Percentiles rank a stretch among this genome's conserved stretches.
Conservation (phyloP, 1,140 invertebrate species). For the Hermatobates lingyangjiaoensis region DNA sequence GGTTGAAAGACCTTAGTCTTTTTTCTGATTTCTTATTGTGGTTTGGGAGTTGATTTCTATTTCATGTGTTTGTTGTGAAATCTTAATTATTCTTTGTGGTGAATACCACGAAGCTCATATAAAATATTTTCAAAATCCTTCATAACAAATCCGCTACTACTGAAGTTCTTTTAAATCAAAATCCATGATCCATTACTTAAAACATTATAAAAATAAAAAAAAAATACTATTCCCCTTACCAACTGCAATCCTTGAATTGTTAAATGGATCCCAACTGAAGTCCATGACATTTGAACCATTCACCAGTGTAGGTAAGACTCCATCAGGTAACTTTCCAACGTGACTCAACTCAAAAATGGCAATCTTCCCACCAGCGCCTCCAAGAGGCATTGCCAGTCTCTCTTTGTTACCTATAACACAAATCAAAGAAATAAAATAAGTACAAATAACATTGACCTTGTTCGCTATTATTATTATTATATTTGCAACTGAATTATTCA, state of each 20-base stretch:
- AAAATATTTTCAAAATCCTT: too few species aligned
- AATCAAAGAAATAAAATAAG: slow-evolving; percentile 4
- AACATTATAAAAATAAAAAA: too few species aligned
- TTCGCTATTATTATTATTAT: neutral
- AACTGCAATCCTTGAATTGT: slow-evolving; percentile 55
- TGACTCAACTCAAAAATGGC: slow-evolving; percentile 68
- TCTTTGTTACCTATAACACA: slow-evolving; percentile 51
- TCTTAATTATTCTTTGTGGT: too few species aligned
- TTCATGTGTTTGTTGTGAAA: too few species aligned
- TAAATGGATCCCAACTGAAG: slow-evolving; percentile 85
- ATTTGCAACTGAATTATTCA: neutral
- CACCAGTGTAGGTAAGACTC: slow-evolving; percentile 65
- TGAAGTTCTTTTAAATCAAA: too few species aligned
- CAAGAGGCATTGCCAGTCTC: slow-evolving; percentile 68
- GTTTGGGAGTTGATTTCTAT: too few species aligned
- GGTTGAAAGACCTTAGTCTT: too few species aligned
- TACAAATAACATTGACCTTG: neutral
- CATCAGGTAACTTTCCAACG: slow-evolving; percentile 55
- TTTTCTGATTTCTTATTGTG: too few species aligned
- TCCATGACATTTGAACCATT: slow-evolving; percentile 77
- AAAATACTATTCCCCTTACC: too few species aligned
- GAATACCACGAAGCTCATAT: too few species aligned
- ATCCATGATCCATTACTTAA: too few species aligned
- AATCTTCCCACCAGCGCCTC: slow-evolving; percentile 73
- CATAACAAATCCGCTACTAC: too few species aligned